phyloP scores from a whole-genome alignment of 30 jellyfish, hydroid and myxozoan species.

The Catostylus mosaicus region DNA sequence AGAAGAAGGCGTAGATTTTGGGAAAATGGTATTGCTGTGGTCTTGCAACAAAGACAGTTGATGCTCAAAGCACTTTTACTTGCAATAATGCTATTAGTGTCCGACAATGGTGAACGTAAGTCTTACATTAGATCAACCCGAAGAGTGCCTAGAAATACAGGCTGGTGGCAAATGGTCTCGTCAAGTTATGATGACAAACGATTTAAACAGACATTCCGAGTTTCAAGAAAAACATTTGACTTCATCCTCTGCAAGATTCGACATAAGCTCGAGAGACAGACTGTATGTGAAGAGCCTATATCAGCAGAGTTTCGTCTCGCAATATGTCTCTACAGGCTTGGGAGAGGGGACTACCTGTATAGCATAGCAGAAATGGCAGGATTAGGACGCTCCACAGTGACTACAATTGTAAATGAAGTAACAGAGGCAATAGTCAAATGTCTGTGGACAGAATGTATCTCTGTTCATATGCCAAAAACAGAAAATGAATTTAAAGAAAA shows the following conservation, averaged over 20 bases:
- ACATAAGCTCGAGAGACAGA: slow-evolving; percentile 12
- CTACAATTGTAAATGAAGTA: slow-evolving; percentile 12
- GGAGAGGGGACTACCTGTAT: slow-evolving; percentile 51
- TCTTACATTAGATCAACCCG: slow-evolving; percentile 36
- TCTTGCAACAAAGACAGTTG: too few relatives aligned
- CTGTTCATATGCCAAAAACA: slow-evolving; percentile 14
- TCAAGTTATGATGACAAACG: background rate
- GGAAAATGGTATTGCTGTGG: too few relatives aligned
- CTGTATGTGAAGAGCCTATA: slow-evolving; percentile 47
- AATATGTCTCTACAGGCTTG: slow-evolving; percentile 5
- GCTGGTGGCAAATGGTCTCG: slow-evolving; percentile 45
- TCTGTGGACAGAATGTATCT: slow-evolving; percentile 13
- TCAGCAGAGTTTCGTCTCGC: slow-evolving; percentile 64
- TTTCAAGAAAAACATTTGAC: slow-evolving; percentile 17
- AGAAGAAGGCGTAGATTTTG: too few relatives aligned
- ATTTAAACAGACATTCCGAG: slow-evolving; percentile 21
- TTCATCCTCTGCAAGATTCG: slow-evolving; percentile 13
- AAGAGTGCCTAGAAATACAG: slow-evolving; percentile 24
- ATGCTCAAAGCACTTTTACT: too few relatives aligned
- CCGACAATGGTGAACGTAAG: too few relatives aligned
- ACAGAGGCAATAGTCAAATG: background rate
- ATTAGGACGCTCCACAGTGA: slow-evolving; percentile 33
- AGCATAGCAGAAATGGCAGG: slow-evolving; percentile 64
- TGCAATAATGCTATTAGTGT: too few relatives aligned
- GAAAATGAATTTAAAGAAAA: slow-evolving; percentile 26